A percentile compares a stretch with the other conserved stretches of the same genome.
These are phyloP conservation scores for Nysson spinosus DNA, from an alignment of 2,888 invertebrate species.

Conservation along the genomic window DNA sequence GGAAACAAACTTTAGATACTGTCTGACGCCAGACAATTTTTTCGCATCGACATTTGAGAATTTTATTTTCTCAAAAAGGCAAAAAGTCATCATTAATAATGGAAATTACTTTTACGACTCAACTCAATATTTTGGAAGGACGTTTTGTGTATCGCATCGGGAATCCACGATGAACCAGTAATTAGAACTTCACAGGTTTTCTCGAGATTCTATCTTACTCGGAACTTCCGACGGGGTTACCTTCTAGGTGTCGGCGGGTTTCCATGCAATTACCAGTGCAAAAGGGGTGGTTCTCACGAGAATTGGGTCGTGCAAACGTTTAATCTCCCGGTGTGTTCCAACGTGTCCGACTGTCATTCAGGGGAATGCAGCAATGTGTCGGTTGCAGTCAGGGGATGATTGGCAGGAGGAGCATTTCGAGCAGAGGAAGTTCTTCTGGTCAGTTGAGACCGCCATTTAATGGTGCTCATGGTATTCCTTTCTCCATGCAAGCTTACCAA, in stretches of 20 bases:
- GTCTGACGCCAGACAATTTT: too few relatives aligned
- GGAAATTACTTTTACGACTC: background rate
- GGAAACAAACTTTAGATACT: background rate
- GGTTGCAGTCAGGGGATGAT: background rate
- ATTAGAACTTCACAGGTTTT: conserved; percentile 37
- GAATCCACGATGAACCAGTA: conserved; percentile 17
- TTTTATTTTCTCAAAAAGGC: too few relatives aligned
- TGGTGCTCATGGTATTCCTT: conserved; percentile 24
- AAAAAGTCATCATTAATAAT: background rate
- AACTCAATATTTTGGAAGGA: background rate
- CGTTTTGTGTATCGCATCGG: background rate
- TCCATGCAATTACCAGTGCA: conserved; percentile 30
- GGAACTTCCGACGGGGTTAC: conserved; percentile 4
- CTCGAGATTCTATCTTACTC: conserved; percentile 7
- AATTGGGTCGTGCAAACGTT: conserved; percentile 50
- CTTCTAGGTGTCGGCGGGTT: conserved; percentile 17
- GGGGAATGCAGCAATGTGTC: background rate
- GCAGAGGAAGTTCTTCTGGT: conserved; percentile 19
- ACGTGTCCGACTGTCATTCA: conserved; percentile 24
- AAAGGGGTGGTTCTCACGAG: conserved; percentile 16
- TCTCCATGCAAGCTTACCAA: conserved; percentile 7
- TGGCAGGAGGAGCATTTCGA: background rate
- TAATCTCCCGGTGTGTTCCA: conserved; percentile 28
- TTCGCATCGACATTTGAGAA: too few relatives aligned
- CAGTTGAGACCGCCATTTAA: conserved; percentile 24